A percentile compares a stretch with the other conserved stretches of the same genome.
These are phyloP conservation scores for Neuroscelio doddi DNA, from an alignment of 2,888 invertebrate genomes.

Conservation along the genomic window DNA sequence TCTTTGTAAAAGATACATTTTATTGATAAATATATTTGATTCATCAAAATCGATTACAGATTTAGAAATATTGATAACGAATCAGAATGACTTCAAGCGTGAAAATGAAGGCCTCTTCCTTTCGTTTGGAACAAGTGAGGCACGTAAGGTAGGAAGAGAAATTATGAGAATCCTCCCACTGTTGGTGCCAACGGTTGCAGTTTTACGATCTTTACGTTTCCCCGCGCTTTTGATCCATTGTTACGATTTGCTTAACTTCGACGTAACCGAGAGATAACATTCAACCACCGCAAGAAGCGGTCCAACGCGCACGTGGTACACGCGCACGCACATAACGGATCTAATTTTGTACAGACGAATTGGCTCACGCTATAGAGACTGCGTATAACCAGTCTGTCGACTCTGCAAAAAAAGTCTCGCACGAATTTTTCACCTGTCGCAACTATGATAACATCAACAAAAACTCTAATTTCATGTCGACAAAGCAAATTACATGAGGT, in stretches of 20 bases:
- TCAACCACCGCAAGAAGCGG: conserved; percentile 38
- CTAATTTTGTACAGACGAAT: conserved; percentile 20
- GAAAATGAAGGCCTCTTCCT: conserved; percentile 40
- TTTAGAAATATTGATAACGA: conserved; percentile 26
- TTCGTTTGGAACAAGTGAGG: conserved; percentile 29
- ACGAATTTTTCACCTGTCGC: conserved; percentile 18
- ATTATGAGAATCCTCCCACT: conserved; percentile 54
- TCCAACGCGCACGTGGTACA: conserved; percentile 41
- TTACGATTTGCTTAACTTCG: conserved; percentile 52
- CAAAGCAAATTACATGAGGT: conserved; percentile 5
- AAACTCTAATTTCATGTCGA: too few relatives aligned
- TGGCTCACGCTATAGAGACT: conserved; percentile 12
- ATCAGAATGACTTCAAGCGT: conserved; percentile 21
- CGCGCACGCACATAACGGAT: conserved; percentile 12
- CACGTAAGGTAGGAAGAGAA: conserved; percentile 49
- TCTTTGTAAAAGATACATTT: too few relatives aligned
- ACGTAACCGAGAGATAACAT: conserved; percentile 49
- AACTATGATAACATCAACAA: conserved; percentile 13
- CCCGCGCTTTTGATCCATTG: conserved; percentile 48
- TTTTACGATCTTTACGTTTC: conserved; percentile 46
- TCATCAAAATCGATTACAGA: too few relatives aligned
- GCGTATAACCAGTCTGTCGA: background rate
- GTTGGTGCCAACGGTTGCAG: conserved; percentile 32
- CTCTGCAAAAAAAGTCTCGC: conserved; percentile 18
- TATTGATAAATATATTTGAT: too few relatives aligned